Evolutionary conservation across 92 coral and sea anemone genomes (phyloP).

Genomic region (Parazoanthus swiftii): DNA sequence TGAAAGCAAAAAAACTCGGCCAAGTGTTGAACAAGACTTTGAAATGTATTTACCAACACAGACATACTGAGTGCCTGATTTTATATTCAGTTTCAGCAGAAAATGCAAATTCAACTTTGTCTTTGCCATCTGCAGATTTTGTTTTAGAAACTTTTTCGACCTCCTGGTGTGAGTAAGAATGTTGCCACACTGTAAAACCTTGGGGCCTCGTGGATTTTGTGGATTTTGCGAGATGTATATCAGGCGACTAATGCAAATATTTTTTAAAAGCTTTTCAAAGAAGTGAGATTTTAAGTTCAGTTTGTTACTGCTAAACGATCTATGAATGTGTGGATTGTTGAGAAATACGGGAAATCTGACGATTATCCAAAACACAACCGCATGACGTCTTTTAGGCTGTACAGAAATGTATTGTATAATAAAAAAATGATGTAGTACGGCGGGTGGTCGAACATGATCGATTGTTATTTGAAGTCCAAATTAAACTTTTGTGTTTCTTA

Average conservation of each 20-base stretch:
- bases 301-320: background rate
- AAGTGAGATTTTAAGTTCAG: background rate
- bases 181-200: background rate
- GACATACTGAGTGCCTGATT: background rate
- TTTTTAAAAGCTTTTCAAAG: background rate
- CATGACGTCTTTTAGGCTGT: background rate
- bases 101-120: slow-evolving; percentile 8
- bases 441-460: background rate
- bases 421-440: background rate
- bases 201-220: background rate
- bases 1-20: background rate
- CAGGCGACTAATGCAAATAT: background rate
- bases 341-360: background rate
- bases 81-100: background rate
- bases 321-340: background rate
- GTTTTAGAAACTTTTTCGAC: slow-evolving; percentile 33
- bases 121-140: slow-evolving; percentile 30
- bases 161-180: slow-evolving; percentile 2
- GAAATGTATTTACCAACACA: background rate
- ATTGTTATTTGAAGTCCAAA: slow-evolving; percentile 14
- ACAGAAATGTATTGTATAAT: background rate
- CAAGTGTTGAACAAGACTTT: background rate
- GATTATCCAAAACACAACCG: background rate
- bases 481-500: background rate
- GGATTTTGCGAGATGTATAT: background rate